Conservation (phyloP, 2,888 invertebrate species). For the Ophion obscuratus region DNA sequence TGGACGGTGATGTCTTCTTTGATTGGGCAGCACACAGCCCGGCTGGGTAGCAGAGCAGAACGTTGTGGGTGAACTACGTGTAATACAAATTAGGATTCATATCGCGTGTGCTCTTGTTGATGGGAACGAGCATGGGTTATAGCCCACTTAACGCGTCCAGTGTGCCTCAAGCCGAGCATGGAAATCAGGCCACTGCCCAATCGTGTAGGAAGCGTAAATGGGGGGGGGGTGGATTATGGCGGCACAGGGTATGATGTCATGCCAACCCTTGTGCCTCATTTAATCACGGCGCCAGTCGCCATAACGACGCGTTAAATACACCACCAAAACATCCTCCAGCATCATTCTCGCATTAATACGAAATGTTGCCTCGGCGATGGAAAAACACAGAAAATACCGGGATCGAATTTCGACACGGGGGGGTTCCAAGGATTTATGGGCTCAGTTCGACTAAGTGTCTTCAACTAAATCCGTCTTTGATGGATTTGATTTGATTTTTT, state of each 20-base stretch:
- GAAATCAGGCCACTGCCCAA: slow-evolving; percentile 79
- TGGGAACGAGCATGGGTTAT: slow-evolving; percentile 46
- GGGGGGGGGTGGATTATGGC: slow-evolving; percentile 47
- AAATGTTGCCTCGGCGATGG: slow-evolving; percentile 1
- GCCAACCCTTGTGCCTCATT: slow-evolving; percentile 59
- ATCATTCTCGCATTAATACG: slow-evolving; percentile 15
- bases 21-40: background rate
- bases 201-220: slow-evolving; percentile 67
- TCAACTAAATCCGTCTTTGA: background rate
- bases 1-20: background rate
- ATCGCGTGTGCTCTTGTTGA: slow-evolving; percentile 45
- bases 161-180: slow-evolving; percentile 69
- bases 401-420: background rate
- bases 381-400: background rate
- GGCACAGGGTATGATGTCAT: slow-evolving; percentile 42
- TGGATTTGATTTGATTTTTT: slow-evolving; percentile 42
- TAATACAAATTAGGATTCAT: slow-evolving; percentile 42
- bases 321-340: background rate
- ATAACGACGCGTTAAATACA: slow-evolving; percentile 9
- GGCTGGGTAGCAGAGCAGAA: background rate
- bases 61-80: slow-evolving; percentile 11
- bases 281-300: slow-evolving; percentile 39
- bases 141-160: slow-evolving; percentile 57
- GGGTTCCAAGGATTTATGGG: background rate
- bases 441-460: background rate